Evolutionary conservation across 2,888 invertebrate genomes (phyloP).

Genomic region (Scaptodrosophila latifasciaeformis): DNA sequence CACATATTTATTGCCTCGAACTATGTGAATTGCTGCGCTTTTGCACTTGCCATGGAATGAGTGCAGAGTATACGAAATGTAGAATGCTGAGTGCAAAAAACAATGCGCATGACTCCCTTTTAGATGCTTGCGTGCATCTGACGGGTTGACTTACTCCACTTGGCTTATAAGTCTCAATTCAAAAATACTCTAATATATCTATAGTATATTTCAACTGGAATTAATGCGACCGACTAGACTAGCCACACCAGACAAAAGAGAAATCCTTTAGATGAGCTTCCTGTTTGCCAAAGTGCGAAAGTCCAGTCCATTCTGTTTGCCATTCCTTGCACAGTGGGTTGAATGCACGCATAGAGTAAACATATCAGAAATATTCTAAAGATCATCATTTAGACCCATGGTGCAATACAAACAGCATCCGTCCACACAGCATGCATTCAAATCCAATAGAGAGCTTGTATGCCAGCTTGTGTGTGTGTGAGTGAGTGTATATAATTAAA

Average conservation of each 20-base stretch:
- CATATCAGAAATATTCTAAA: no score
- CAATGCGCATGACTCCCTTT: not conserved
- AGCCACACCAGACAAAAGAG: not conserved
- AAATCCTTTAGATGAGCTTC: not conserved
- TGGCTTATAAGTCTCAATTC: not conserved
- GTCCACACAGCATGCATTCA: constrained; percentile 26
- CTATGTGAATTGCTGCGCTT: no score
- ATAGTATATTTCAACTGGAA: not conserved
- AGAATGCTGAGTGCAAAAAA: no score
- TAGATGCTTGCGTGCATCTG: not conserved
- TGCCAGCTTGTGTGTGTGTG: not conserved
- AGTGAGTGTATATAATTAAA: constrained; percentile 1
- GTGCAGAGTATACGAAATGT: no score
- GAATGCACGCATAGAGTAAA: no score
- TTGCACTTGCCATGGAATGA: no score
- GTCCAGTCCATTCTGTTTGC: no score
- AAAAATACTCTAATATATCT: no score
- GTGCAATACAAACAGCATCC: not conserved
- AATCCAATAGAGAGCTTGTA: constrained; percentile 6
- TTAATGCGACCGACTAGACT: not conserved
- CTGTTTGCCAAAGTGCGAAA: not conserved
- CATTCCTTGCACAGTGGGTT: no score
- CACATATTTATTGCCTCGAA: no score
- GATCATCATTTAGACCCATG: no score
- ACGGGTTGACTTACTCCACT: not conserved